Base-by-base conservation (phyloP, 2,888 invertebrate species). In the Cryptus armator region DNA sequence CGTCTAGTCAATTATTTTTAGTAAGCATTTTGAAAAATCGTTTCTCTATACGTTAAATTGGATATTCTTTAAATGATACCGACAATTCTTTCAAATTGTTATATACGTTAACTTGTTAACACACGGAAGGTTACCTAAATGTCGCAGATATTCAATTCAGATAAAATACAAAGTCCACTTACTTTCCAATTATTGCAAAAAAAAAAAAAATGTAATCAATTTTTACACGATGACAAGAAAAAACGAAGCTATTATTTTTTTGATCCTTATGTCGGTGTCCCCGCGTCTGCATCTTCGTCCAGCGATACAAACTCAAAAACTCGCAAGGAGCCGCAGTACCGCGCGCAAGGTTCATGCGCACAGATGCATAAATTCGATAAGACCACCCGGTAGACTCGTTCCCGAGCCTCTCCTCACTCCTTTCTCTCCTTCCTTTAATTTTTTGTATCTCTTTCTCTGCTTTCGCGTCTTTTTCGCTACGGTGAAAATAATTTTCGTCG, bases 351-450 rank as follows among this genome's bases (percentile, higher is more conserved):
- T 64, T 76, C 79, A 82, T 75, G 83, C 81, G 79, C 76, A 62
- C 83, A 86, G 88, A 89, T 89, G 89, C 88, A 89, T 89, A 90
- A 89, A 90, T 89, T 88, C 89, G 89, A 90, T 88, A 87, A 90
- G 88, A 86, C 88, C 89, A 88, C 87, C 87, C 87, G 88, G 88
- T 87, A 85, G 83, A 85, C 82, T 82, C 83, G 81, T 83, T 82
- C 56, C 53, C 46, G 80, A 12, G 44, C 14, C 66, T n/a, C n/a
- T 67, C 67, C 43, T 67, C 64, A 10, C 48, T 43, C 66, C 59
- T 29, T 29, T 29, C 59, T 16, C 19, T 24, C 46, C 43, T 12
- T 59, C 44, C 14, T 43, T 37, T 19, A 37, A 19, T 24, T 24
- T 68, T 62, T 32, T 24, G 59, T 12, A 3, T 51, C 24, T 24